phyloP scores from a whole-genome alignment of 2,888 invertebrate genomes.

The Hyppa rectilinea region DNA sequence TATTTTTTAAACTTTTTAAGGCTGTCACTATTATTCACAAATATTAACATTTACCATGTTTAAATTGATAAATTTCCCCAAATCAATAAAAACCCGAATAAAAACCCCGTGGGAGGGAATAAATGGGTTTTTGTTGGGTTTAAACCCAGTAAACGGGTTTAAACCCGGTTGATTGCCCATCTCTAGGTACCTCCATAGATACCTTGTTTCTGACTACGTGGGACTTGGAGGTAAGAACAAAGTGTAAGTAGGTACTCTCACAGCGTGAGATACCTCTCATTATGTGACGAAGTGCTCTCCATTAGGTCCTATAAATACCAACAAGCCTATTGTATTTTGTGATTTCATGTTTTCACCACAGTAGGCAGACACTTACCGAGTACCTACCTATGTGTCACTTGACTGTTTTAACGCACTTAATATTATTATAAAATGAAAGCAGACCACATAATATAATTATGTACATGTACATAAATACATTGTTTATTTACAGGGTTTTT shows the following conservation, averaged over 20 bases:
- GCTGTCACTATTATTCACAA: too few species aligned
- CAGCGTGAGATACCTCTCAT: background rate
- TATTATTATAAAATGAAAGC: background rate
- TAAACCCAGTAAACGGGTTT: too few species aligned
- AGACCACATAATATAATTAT: slow-evolving; percentile 7
- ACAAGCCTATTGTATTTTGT: background rate
- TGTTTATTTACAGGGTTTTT: slow-evolving; percentile 29
- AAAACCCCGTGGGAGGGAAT: too few species aligned
- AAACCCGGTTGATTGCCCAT: too few species aligned
- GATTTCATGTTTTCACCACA: background rate
- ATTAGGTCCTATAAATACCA: background rate
- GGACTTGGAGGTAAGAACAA: background rate
- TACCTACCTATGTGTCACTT: slow-evolving; percentile 21
- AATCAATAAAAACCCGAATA: too few species aligned
- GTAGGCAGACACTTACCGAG: slow-evolving; percentile 10
- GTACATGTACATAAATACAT: background rate
- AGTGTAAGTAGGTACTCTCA: too few species aligned
- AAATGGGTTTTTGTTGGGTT: too few species aligned
- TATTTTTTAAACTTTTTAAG: too few species aligned
- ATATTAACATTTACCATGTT: too few species aligned
- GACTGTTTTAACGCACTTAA: background rate
- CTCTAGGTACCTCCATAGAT: background rate
- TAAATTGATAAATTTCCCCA: too few species aligned
- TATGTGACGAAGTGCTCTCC: too few species aligned
- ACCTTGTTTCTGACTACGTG: background rate